A percentile compares a stretch with the other conserved stretches of the same genome.
Evolutionary conservation across 2,888 invertebrate species (phyloP).

Genomic region (Proisotoma minuta): DNA sequence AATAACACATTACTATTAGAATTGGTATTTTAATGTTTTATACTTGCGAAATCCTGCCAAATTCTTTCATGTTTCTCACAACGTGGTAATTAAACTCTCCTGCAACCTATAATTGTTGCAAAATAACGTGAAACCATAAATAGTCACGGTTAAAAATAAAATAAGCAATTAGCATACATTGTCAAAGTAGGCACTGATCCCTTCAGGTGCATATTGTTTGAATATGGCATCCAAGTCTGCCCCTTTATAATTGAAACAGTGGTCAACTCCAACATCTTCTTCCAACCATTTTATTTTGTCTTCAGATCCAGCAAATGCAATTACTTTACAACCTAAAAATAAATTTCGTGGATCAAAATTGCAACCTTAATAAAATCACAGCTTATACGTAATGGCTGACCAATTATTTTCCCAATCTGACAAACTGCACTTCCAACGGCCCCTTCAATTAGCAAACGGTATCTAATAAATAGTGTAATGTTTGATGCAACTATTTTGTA

Average conservation of each 20-base stretch:
- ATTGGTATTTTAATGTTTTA: no score
- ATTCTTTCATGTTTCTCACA: conserved; percentile 59
- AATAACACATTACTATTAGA: no score
- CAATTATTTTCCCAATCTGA: conserved; percentile 69
- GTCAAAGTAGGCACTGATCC: conserved; percentile 71
- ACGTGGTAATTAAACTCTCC: conserved; percentile 61
- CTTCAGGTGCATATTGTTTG: conserved; percentile 61
- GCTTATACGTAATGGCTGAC: conserved; percentile 46
- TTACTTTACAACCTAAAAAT: conserved; percentile 58
- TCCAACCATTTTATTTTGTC: conserved; percentile 66
- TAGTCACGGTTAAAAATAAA: not conserved
- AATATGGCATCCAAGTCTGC: conserved; percentile 56
- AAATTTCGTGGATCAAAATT: no score
- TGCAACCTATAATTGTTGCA: conserved; percentile 63
- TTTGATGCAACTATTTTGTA: no score
- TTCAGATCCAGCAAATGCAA: conserved; percentile 67
- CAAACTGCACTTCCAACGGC: conserved; percentile 73
- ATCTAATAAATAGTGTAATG: no score
- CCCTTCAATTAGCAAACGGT: no score
- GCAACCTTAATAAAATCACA: no score
- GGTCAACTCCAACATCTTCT: conserved; percentile 64
- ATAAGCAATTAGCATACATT: conserved; percentile 57
- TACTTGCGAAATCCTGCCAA: conserved; percentile 61
- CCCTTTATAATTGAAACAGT: conserved; percentile 68
- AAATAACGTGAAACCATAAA: not conserved